Conservation (phyloP, 2,888 invertebrate species). For the Epistrophella euchroma region DNA sequence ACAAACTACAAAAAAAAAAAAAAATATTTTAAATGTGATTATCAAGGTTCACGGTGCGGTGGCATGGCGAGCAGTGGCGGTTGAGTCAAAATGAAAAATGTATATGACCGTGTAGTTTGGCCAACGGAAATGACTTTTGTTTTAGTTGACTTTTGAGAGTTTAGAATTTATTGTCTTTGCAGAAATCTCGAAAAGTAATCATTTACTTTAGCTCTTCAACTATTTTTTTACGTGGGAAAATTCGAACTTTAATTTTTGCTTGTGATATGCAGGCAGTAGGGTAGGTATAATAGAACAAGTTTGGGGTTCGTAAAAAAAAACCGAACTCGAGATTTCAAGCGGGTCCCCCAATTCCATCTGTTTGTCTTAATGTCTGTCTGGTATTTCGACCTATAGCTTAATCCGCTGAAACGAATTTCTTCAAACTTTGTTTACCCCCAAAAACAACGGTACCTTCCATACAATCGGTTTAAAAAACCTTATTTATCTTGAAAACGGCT, state of each 20-base stretch:
- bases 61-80: neutral
- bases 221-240: neutral
- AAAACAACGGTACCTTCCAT: no score
- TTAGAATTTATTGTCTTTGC: slow-evolving; percentile 3
- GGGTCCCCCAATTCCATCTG: no score
- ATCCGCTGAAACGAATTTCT: no score
- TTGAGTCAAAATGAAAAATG: slow-evolving; percentile 7
- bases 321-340: no score
- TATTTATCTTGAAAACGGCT: no score
- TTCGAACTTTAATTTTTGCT: neutral
- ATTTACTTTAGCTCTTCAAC: neutral
- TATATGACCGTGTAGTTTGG: slow-evolving; percentile 6
- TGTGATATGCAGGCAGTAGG: no score
- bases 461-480: no score
- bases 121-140: slow-evolving; percentile 23
- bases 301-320: no score
- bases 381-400: no score
- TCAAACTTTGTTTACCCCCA: no score
- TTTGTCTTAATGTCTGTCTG: no score
- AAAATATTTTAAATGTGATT: slow-evolving; percentile 1
- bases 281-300: no score
- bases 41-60: neutral
- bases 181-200: neutral
- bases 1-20: slow-evolving; percentile 5
- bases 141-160: slow-evolving; percentile 7